Evolutionary conservation across 2,888 invertebrate species (phyloP).

Genomic region (Teleiodes luculella): DNA sequence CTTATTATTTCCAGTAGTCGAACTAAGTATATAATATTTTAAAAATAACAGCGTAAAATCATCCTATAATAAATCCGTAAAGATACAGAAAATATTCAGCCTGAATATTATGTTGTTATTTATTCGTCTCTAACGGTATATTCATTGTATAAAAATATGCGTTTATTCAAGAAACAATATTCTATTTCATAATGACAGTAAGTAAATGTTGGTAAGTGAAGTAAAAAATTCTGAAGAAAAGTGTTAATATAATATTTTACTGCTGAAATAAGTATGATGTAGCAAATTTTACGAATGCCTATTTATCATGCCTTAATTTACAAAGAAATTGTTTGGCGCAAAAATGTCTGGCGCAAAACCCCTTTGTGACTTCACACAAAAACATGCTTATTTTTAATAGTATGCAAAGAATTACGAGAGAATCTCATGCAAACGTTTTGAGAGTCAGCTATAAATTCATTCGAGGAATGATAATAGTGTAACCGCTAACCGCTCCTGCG

Average conservation of each 20-base stretch:
- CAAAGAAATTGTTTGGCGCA: neutral
- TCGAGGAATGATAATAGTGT: constrained; percentile 18
- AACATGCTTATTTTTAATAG: neutral
- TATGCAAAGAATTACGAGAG: constrained; percentile 7
- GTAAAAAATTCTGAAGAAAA: neutral
- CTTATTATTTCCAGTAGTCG: too few species aligned
- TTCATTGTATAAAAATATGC: too few species aligned
- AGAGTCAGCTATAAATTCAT: constrained; percentile 12
- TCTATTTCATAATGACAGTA: too few species aligned
- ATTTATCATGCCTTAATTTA: neutral
- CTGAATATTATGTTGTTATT: too few species aligned
- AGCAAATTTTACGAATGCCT: neutral
- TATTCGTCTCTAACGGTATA: too few species aligned
- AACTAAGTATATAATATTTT: too few species aligned
- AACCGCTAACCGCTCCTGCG: constrained; percentile 19
- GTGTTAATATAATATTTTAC: neutral
- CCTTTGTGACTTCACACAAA: neutral
- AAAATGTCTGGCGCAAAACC: neutral
- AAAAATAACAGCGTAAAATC: too few species aligned
- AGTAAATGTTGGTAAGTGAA: too few species aligned
- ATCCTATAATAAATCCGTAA: too few species aligned
- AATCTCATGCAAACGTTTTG: constrained; percentile 13
- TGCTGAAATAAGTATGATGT: neutral
- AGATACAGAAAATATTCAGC: too few species aligned
- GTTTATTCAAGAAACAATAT: too few species aligned